Evolutionary conservation across 2,797 vertebrate genomes (phyloP).

Genomic region (Enteromius mattozi): DNA sequence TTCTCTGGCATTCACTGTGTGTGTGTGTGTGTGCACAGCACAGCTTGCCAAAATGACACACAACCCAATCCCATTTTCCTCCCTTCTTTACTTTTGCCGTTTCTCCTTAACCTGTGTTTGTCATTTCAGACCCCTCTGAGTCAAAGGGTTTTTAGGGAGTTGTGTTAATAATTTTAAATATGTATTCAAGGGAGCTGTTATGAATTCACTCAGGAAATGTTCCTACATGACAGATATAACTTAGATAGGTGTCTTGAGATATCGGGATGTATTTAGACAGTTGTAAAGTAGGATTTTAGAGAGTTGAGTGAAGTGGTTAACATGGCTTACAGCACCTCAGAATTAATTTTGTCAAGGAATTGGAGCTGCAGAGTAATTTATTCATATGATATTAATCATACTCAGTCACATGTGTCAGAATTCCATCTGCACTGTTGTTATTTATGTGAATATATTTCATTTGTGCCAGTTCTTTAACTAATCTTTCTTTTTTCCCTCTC

Average conservation of each 20-base stretch:
- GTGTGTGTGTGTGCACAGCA: constrained; percentile 25
- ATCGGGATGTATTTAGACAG: not conserved
- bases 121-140: constrained; percentile 4
- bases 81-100: constrained; percentile 55
- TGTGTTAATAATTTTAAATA: not conserved
- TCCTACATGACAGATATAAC: not conserved
- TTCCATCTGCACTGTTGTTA: constrained; percentile 24
- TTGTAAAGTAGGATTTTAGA: not conserved
- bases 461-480: constrained; percentile 3
- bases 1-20: constrained; percentile 22
- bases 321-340: not conserved
- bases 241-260: not conserved
- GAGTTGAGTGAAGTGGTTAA: not conserved
- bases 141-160: constrained; percentile 27
- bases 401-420: not conserved
- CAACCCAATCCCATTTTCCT: constrained; percentile 42
- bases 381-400: constrained; percentile 18
- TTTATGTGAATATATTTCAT: constrained; percentile 15
- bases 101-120: constrained; percentile 40
- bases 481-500: constrained; percentile 42
- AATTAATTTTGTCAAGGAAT: constrained; percentile 12
- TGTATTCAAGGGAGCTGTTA: not conserved
- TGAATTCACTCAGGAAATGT: not conserved
- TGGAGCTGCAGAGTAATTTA: not conserved
- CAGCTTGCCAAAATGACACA: constrained; percentile 45